Base-by-base conservation (phyloP, 2,888 invertebrate genomes). In the Gandaritis pyraliata region DNA sequence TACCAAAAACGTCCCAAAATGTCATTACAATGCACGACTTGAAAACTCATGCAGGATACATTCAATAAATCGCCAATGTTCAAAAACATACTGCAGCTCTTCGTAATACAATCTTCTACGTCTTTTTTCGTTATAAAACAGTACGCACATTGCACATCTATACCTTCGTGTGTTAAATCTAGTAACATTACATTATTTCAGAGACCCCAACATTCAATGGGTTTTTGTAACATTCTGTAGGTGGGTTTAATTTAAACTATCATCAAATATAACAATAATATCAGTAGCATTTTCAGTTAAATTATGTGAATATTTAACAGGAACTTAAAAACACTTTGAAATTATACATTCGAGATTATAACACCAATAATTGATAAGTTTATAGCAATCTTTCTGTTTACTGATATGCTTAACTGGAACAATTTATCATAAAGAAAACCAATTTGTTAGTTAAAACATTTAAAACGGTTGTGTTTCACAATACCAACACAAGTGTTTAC, bases 271-370 rank as follows among this genome's bases (percentile, higher is more conserved):
- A 55, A 64, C 55, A 59, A 38, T 50, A 48, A 33, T 50, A 38
- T 61, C 53, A 56, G 48, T 46, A 60, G 50, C 41, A 41, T 23
- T 58, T 38, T 38, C 33, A 50, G 30, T 29, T 55, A 55, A 51
- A 41, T 59, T 57, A 46, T 36, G 15, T 51, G 58, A 52, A 36
- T 13, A 45, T 48, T 57, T 43, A 61, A 64, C 61, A 65, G 54
- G 59, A 68, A 68, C 66, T 60, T 64, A 66, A 50, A 63, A 63
- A 68, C 64, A 66, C 60, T 45, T 59, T 47, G 47, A 47, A 45
- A 45, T 56, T 29, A 38, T 53, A n/a, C n/a, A 49, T 53, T 62
- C 43, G 36, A 49, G 43, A 50, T 30, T 58, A 23, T 49, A 59
- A 48, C 53, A n/a, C n/a, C n/a, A 54, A 49, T 58, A 49, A 30